These are phyloP conservation scores for Pheucticus melanocephalus DNA, from an alignment of 2,113 vertebrate genomes.

Conservation along the genomic window DNA sequence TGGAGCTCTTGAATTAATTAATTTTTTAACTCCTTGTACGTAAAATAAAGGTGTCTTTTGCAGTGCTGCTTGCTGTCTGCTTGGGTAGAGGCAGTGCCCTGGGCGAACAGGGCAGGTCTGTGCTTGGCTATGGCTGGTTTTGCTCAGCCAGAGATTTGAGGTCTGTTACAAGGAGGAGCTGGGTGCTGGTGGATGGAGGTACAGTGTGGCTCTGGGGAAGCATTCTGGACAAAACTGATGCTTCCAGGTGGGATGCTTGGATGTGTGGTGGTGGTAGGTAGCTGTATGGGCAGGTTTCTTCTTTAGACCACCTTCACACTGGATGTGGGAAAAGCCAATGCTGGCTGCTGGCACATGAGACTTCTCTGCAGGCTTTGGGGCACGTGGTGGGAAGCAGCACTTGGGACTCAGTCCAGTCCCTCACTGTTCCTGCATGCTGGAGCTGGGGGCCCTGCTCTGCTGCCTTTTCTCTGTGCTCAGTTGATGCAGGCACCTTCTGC, in stretches of 20 bases:
- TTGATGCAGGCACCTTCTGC: rapidly evolving
- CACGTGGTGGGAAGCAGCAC: not conserved
- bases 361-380: not conserved
- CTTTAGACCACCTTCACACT: not conserved
- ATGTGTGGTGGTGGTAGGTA: not conserved
- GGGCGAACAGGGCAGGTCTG: not conserved
- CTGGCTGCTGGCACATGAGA: not conserved
- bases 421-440: not conserved
- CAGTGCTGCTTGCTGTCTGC: not conserved
- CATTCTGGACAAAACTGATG: not conserved
- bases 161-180: not conserved
- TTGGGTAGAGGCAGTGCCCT: not conserved
- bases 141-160: not conserved
- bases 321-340: not conserved
- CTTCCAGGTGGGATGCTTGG: not conserved
- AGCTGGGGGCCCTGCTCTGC: not conserved
- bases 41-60: slow-evolving; percentile 14
- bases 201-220: not conserved
- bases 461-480: not conserved
- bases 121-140: not conserved
- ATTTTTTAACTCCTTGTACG: not conserved
- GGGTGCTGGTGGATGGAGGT: not conserved
- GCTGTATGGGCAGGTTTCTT: not conserved
- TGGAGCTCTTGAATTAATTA: not conserved
- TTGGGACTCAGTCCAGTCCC: not conserved